These are phyloP conservation scores for Daboia siamensis DNA, from an alignment of 2,113 vertebrate genomes.

Conservation along the genomic window DNA sequence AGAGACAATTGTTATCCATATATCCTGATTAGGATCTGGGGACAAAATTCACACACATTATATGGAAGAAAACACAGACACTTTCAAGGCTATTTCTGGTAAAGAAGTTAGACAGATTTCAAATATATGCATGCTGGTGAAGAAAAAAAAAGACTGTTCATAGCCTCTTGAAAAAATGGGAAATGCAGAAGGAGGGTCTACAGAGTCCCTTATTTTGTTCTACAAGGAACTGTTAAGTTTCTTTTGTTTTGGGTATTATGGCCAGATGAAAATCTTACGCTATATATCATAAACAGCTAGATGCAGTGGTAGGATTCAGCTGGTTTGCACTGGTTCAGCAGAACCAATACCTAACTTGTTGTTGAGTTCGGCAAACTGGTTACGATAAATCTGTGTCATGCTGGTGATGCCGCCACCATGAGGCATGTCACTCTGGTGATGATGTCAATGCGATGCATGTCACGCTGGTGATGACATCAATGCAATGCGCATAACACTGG, in stretches of 20 bases:
- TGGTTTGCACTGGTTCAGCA: too few species aligned
- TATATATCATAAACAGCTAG: background rate
- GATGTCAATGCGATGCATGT: too few species aligned
- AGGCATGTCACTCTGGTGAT: too few species aligned
- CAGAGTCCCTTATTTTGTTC: background rate
- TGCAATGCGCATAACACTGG: too few species aligned
- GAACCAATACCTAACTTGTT: too few species aligned
- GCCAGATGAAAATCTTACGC: background rate
- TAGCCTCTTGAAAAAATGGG: background rate
- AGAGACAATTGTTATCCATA: background rate
- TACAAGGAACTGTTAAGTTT: background rate
- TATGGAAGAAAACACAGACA: background rate
- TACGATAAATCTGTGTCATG: too few species aligned
- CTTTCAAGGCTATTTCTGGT: background rate
- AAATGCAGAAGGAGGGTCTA: background rate
- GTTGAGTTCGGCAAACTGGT: too few species aligned
- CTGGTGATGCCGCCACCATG: too few species aligned
- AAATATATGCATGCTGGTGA: background rate
- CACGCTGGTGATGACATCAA: too few species aligned
- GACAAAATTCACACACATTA: background rate
- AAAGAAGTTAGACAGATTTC: background rate
- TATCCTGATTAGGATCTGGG: background rate
- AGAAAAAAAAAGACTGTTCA: background rate
- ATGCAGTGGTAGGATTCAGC: too few species aligned
- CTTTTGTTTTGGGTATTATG: background rate